Evolutionary conservation across 92 coral and sea anemone genomes (phyloP).

Genomic region (Bergia sp.): DNA sequence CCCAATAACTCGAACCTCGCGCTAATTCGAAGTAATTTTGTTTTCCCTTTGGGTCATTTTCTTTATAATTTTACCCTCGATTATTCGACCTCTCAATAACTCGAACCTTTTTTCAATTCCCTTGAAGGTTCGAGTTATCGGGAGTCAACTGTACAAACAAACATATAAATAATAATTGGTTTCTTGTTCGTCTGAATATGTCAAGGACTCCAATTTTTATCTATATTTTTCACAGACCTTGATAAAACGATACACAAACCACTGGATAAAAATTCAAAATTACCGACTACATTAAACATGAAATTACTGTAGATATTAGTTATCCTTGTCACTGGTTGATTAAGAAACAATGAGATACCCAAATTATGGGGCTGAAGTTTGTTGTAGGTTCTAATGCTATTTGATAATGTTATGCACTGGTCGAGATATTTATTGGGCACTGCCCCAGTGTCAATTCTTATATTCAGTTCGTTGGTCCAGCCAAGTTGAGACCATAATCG

Average conservation of each 20-base stretch:
- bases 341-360: neutral
- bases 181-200: neutral
- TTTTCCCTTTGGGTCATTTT: too few species aligned
- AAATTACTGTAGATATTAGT: neutral
- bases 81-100: too few species aligned
- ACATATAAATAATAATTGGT: too few species aligned
- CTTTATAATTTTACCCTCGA: too few species aligned
- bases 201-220: neutral
- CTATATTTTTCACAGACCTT: neutral
- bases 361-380: neutral
- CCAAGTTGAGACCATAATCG: neutral
- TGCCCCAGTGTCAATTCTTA: neutral
- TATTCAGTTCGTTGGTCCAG: constrained; percentile 9
- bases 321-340: neutral
- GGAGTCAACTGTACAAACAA: too few species aligned
- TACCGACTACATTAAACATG: neutral
- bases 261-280: neutral
- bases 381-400: neutral
- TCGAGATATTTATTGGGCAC: neutral
- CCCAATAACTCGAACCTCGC: too few species aligned
- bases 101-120: too few species aligned
- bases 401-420: neutral
- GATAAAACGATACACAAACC: neutral
- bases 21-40: too few species aligned
- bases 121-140: too few species aligned